Conservation (phyloP, 2,797 vertebrate genomes). For the Coccyzus lansbergi region DNA sequence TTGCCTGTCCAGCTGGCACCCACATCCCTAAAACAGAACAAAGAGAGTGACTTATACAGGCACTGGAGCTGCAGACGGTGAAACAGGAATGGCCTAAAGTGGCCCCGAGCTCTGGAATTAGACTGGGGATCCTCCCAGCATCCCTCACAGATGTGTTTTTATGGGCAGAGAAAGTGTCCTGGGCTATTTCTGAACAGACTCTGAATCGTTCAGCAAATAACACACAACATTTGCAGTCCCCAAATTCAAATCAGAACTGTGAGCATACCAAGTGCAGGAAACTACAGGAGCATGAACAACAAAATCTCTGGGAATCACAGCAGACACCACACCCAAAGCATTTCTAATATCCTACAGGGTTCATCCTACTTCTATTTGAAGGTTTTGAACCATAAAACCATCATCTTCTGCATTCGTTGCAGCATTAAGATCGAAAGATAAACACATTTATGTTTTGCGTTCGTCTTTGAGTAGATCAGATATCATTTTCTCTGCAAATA, state of each 20-base stretch:
- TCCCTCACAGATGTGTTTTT: neutral
- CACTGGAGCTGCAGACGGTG: accelerated
- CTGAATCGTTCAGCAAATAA: slow-evolving; percentile 2
- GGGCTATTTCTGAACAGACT: neutral
- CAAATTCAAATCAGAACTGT: neutral
- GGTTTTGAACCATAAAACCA: neutral
- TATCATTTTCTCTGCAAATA: slow-evolving; percentile 28
- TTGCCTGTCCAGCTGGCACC: slow-evolving; percentile 96
- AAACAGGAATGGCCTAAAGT: neutral
- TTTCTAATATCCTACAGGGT: neutral
- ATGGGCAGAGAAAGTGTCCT: neutral
- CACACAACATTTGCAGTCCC: neutral
- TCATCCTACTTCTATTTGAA: neutral
- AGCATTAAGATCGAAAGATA: neutral
- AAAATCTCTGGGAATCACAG: neutral
- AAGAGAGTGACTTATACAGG: neutral
- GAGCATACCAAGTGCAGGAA: neutral
- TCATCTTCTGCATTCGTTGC: neutral
- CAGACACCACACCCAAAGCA: neutral
- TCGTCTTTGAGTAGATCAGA: slow-evolving; percentile 7
- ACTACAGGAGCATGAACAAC: neutral
- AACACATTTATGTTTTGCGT: neutral
- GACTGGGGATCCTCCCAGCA: neutral
- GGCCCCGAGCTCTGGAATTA: neutral
- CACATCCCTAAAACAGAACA: slow-evolving; percentile 89